phyloP scores from a whole-genome alignment of 2,888 invertebrate species.

The Neria commutata region DNA sequence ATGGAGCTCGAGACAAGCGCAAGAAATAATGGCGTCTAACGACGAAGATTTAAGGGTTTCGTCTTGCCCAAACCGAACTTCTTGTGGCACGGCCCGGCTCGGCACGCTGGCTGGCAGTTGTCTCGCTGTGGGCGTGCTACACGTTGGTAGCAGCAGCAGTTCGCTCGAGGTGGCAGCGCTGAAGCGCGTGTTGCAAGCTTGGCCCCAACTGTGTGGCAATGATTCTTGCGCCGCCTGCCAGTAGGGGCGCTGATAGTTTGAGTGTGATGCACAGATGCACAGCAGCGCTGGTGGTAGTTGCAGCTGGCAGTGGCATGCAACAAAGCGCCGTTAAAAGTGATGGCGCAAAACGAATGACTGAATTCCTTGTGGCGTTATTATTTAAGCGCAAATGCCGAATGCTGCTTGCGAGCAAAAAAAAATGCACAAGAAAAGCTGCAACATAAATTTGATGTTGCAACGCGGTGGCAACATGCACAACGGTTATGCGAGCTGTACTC shows the following conservation, averaged over 20 bases:
- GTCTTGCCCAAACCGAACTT: conserved; percentile 9
- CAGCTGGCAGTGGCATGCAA: neutral
- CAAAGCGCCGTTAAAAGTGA: neutral
- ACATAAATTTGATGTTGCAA: neutral
- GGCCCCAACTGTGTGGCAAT: neutral
- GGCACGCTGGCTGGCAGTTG: conserved; percentile 9
- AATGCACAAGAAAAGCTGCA: no score
- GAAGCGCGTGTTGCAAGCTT: neutral
- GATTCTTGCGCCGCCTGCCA: neutral
- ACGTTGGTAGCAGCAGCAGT: neutral
- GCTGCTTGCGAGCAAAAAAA: neutral
- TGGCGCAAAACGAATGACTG: conserved; percentile 4
- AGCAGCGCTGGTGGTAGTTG: neutral
- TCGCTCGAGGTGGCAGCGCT: neutral
- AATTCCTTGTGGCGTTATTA: conserved; percentile 1
- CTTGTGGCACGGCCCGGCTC: neutral
- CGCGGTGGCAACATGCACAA: neutral
- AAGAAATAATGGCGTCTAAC: conserved; percentile 59
- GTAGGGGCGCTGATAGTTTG: neutral
- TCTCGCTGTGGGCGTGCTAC: no score
- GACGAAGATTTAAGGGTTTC: conserved; percentile 45
- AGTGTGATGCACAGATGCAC: neutral
- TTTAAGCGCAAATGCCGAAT: conserved; percentile 1
- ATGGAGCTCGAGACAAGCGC: conserved; percentile 59
- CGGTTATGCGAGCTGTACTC: no score